Conservation (phyloP, 2,113 vertebrate species). For the Plestiodon gilberti region DNA sequence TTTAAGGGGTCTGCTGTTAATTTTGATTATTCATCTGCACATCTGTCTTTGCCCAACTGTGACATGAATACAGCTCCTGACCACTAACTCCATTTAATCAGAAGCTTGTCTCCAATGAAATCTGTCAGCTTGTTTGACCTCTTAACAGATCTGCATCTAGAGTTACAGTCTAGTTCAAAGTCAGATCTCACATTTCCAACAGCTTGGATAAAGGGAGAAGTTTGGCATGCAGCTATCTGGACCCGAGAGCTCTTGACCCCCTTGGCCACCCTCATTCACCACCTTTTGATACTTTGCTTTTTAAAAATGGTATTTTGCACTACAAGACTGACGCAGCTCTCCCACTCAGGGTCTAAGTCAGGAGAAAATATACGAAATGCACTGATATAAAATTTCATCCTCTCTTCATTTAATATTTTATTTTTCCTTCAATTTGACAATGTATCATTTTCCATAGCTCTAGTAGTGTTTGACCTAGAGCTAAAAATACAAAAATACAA, state of each 20-base stretch:
- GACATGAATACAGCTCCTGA: slow-evolving; percentile 55
- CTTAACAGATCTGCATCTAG: slow-evolving; percentile 31
- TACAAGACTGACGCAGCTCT: background rate
- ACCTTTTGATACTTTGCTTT: slow-evolving; percentile 14
- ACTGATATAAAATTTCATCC: background rate
- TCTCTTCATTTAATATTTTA: slow-evolving; percentile 22
- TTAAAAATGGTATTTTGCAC: slow-evolving; percentile 17
- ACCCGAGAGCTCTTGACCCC: background rate
- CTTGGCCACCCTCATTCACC: background rate
- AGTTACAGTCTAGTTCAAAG: slow-evolving; percentile 31
- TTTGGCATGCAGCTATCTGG: slow-evolving; percentile 31
- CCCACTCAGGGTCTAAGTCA: background rate
- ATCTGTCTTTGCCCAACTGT: slow-evolving; percentile 64
- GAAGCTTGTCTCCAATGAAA: slow-evolving; percentile 47
- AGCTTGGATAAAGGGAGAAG: background rate
- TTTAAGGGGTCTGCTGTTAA: slow-evolving; percentile 65
- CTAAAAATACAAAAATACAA: no score
- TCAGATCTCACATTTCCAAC: slow-evolving; percentile 30
- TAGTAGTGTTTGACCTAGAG: background rate
- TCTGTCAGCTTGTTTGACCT: slow-evolving; percentile 33
- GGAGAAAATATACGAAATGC: slow-evolving; percentile 17
- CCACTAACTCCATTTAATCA: slow-evolving; percentile 52
- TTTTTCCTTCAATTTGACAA: background rate
- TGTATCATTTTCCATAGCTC: background rate
- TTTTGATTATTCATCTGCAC: slow-evolving; percentile 65